These are phyloP conservation scores for Palythoa grandis DNA, from an alignment of 92 coral and sea anemone species.

Conservation along the genomic window DNA sequence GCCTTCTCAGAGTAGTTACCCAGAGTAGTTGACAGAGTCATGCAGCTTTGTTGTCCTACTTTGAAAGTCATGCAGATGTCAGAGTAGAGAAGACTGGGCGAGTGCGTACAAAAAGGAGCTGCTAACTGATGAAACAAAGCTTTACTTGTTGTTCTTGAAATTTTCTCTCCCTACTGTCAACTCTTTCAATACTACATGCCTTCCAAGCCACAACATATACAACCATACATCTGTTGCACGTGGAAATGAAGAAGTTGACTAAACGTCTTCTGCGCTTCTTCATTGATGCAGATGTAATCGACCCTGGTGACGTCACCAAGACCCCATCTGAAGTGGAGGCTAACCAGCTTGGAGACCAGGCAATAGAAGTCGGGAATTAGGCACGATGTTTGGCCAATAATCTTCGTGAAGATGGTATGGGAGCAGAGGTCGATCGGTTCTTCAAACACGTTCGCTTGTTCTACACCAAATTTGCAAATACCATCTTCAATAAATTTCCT, in stretches of 20 bases:
- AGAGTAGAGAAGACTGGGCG: background rate
- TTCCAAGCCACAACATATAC: constrained; percentile 41
- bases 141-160: constrained; percentile 5
- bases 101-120: constrained; percentile 6
- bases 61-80: constrained; percentile 5
- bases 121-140: constrained; percentile 9
- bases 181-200: constrained; percentile 15
- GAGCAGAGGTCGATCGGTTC: constrained; percentile 20
- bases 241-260: constrained; percentile 18
- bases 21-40: constrained; percentile 1
- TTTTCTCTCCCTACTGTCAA: constrained; percentile 11
- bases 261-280: constrained; percentile 30
- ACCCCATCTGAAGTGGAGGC: background rate
- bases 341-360: background rate
- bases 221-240: constrained; percentile 34
- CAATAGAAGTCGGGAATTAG: background rate
- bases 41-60: constrained; percentile 17
- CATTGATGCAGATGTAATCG: constrained; percentile 13
- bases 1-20: constrained; percentile 15
- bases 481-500: constrained; percentile 20
- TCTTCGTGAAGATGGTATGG: constrained; percentile 17
- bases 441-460: constrained; percentile 24
- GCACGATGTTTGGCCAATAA: constrained; percentile 10
- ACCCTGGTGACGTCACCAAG: background rate
- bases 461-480: constrained; percentile 1